These are phyloP conservation scores for Menura novaehollandiae DNA, from an alignment of 2,113 vertebrate species.

Conservation along the genomic window DNA sequence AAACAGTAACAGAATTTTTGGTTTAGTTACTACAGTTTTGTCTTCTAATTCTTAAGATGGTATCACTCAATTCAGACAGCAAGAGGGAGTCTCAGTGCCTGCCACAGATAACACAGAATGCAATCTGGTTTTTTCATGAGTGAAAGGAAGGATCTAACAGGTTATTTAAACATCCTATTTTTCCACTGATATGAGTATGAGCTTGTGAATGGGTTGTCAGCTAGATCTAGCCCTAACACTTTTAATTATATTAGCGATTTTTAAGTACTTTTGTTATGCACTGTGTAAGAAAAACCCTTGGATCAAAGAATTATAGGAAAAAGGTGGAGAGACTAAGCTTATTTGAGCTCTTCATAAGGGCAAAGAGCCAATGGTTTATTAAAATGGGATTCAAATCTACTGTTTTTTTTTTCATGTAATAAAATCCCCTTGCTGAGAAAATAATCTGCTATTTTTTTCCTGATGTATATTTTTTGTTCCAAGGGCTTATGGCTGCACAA, in stretches of 20 bases:
- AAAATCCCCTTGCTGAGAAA: neutral
- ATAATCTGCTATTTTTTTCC: neutral
- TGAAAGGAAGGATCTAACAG: neutral
- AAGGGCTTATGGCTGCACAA: neutral
- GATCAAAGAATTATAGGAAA: slow-evolving; percentile 5
- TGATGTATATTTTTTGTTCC: neutral
- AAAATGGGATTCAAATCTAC: slow-evolving; percentile 6
- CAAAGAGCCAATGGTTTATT: slow-evolving; percentile 13
- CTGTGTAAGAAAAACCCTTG: neutral
- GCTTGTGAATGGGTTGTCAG: neutral
- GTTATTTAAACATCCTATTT: neutral
- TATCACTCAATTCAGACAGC: neutral
- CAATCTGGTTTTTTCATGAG: neutral
- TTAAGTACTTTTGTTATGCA: neutral
- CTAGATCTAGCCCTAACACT: neutral
- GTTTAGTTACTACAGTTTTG: neutral
- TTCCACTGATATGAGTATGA: neutral
- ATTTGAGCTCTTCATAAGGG: neutral
- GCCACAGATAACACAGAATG: neutral
- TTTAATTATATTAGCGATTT: neutral
- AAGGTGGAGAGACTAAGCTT: neutral
- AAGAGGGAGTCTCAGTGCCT: neutral
- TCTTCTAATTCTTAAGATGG: neutral
- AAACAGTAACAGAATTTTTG: neutral
- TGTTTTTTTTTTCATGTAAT: neutral